Conservation (phyloP, 2,888 invertebrate genomes). For the Oscheius sp. region DNA sequence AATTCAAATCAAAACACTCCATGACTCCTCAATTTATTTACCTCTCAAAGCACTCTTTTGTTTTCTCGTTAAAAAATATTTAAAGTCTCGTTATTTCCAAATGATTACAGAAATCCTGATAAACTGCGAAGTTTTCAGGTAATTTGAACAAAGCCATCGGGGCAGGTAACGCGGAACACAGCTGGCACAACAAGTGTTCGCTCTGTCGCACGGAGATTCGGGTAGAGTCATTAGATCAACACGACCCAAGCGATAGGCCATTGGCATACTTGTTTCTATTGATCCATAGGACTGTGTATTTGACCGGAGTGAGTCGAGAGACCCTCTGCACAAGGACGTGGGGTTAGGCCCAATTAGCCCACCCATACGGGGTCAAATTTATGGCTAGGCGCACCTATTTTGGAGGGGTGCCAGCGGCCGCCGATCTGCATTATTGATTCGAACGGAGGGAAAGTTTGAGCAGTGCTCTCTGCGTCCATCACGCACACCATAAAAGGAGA, state of each 20-base stretch:
- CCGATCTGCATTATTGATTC: not conserved
- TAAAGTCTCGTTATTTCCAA: too few species aligned
- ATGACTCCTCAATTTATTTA: too few species aligned
- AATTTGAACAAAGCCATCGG: too few species aligned
- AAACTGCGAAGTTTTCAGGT: too few species aligned
- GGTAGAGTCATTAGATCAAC: slow-evolving; percentile 25
- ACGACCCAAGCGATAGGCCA: slow-evolving; percentile 7
- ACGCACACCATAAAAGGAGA: too few species aligned
- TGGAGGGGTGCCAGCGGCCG: not conserved
- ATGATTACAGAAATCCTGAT: too few species aligned
- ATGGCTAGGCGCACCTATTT: slow-evolving; percentile 8
- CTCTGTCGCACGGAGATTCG: not conserved
- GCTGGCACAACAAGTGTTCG: not conserved
- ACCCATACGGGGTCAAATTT: not conserved
- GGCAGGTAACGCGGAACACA: not conserved
- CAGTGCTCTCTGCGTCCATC: not conserved
- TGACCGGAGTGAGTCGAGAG: not conserved
- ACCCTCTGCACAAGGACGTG: slow-evolving; percentile 3
- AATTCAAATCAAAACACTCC: too few species aligned
- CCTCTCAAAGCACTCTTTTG: too few species aligned
- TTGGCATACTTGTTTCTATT: slow-evolving; percentile 2
- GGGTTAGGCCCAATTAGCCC: slow-evolving; percentile 8
- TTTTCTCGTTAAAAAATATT: too few species aligned
- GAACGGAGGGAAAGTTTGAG: not conserved
- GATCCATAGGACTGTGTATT: not conserved